Evolutionary conservation across 2,113 vertebrate species (phyloP).

Genomic region (Pterocles gutturalis): DNA sequence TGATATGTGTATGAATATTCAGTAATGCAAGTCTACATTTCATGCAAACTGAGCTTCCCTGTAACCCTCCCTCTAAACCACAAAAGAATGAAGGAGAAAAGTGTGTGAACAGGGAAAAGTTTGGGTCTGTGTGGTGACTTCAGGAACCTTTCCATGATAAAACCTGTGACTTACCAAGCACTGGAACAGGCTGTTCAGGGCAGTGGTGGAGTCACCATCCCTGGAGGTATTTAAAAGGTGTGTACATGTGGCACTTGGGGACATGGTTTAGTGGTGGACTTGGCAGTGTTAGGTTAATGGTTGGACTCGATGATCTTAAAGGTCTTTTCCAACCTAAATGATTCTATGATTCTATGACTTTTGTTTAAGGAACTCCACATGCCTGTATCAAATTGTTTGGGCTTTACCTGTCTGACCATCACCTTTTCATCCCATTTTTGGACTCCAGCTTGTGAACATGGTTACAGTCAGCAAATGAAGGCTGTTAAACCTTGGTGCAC

Average conservation of each 20-base stretch:
- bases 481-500: neutral
- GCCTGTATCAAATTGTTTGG: neutral
- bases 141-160: neutral
- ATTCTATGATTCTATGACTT: neutral
- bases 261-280: no score
- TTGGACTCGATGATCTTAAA: no score
- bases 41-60: slow-evolving; percentile 24
- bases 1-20: neutral
- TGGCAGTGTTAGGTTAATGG: no score
- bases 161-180: neutral
- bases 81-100: neutral
- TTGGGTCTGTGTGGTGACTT: neutral
- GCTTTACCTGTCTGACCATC: neutral
- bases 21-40: neutral
- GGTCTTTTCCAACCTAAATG: no score
- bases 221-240: no score
- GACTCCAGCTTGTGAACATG: neutral
- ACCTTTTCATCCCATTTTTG: neutral
- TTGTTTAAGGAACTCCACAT: neutral
- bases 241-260: no score
- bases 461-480: neutral
- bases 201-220: no score
- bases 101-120: neutral
- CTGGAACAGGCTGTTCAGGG: no score
- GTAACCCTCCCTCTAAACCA: neutral